Percentiles rank a stretch among this genome's conserved stretches.
These are phyloP conservation scores for Megalops cyprinoides DNA, from an alignment of 2,797 vertebrate species.

Conservation along the genomic window DNA sequence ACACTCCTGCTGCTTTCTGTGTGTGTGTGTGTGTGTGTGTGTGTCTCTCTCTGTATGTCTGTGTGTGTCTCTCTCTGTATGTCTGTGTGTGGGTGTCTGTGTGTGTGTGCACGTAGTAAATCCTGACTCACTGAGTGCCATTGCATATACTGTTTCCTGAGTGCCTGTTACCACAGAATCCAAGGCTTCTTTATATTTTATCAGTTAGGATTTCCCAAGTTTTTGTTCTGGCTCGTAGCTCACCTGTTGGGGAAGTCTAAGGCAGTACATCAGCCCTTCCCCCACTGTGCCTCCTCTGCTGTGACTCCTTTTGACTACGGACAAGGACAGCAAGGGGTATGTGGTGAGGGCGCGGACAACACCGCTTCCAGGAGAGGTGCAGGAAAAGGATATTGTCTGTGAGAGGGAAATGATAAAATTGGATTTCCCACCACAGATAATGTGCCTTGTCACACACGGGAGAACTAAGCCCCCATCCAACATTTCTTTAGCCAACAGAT, in stretches of 20 bases:
- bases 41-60: too few relatives aligned
- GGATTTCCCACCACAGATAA: constrained; percentile 49
- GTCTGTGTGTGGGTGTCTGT: not conserved
- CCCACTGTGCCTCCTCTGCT: not conserved
- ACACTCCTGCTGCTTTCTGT: not conserved
- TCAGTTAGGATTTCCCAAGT: not conserved
- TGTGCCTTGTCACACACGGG: constrained; percentile 32
- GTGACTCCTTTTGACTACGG: constrained; percentile 14
- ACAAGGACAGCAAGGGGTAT: constrained; percentile 17
- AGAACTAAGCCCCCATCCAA: not conserved
- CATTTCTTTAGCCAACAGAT: not conserved
- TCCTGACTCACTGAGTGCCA: not conserved
- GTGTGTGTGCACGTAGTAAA: not conserved
- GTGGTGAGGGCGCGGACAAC: constrained; percentile 43
- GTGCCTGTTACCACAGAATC: not conserved
- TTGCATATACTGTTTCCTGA: not conserved
- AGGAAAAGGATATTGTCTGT: constrained; percentile 56
- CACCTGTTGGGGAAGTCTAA: not conserved
- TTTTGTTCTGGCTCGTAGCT: not conserved
- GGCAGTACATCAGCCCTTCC: not conserved
- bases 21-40: not conserved
- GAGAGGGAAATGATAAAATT: constrained; percentile 55
- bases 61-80: too few relatives aligned
- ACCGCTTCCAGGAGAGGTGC: constrained; percentile 55
- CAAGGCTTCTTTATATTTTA: not conserved